A percentile compares a stretch with the other conserved stretches of the same genome.
Conservation (phyloP, 1,140 invertebrate species). For the Pristionchus pacificus region DNA sequence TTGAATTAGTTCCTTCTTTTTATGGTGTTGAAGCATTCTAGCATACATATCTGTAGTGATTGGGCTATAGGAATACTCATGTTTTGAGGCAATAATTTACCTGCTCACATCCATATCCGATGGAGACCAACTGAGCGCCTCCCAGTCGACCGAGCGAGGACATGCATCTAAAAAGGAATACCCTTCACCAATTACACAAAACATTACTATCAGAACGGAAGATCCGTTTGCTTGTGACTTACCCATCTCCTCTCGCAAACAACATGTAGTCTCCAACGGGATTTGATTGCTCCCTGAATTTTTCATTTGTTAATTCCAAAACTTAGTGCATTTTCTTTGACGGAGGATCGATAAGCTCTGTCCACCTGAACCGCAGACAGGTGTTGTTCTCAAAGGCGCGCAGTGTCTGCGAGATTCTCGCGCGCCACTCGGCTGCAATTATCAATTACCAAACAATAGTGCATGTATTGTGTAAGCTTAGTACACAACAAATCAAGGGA, state of each 20-base stretch:
- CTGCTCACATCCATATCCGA: conserved; percentile 55
- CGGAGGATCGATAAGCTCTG: too few species aligned
- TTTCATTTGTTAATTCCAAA: too few species aligned
- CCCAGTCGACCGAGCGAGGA: conserved; percentile 51
- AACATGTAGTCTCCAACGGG: conserved; percentile 8
- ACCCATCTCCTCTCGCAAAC: neutral
- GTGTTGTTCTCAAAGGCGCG: conserved; percentile 45
- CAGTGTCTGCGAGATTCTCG: conserved; percentile 40
- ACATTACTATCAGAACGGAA: neutral
- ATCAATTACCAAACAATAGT: neutral
- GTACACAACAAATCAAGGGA: too few species aligned
- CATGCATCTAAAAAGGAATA: conserved; percentile 46
- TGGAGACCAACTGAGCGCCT: conserved; percentile 49
- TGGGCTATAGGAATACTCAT: too few species aligned
- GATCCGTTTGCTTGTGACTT: neutral
- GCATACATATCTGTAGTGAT: too few species aligned
- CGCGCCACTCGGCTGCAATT: conserved; percentile 43
- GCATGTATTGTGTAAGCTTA: neutral
- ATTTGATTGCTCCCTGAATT: conserved; percentile 41
- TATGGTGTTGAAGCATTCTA: too few species aligned
- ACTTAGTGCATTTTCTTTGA: too few species aligned
- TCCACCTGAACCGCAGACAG: conserved; percentile 48
- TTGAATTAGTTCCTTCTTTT: too few species aligned
- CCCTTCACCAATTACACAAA: conserved; percentile 17
- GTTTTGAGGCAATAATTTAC: too few species aligned